A percentile compares a stretch with the other conserved stretches of the same genome.
These are phyloP conservation scores for Paracanthobrama guichenoti DNA, from an alignment of 2,113 vertebrate genomes.

Conservation along the genomic window DNA sequence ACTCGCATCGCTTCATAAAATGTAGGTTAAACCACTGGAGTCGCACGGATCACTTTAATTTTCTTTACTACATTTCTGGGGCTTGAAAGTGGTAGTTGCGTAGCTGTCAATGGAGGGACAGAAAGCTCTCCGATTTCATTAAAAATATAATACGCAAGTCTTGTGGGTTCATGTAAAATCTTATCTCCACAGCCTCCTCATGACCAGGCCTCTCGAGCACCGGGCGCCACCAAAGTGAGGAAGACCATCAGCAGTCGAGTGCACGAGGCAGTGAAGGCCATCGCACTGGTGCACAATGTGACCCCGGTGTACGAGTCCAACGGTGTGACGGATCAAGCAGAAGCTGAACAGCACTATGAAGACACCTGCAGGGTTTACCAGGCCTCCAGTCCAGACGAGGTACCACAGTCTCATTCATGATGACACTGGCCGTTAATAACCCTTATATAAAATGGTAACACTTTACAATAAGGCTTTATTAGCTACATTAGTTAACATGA, in stretches of 20 bases:
- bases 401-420: constrained; percentile 55
- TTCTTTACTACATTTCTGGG: no score
- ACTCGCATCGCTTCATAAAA: no score
- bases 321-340: constrained; percentile 92
- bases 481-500: no score
- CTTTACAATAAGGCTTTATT: no score
- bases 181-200: constrained; percentile 77
- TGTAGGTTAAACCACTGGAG: no score
- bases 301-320: constrained; percentile 94
- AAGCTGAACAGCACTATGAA: constrained; percentile 94
- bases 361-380: constrained; percentile 96
- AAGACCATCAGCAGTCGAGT: constrained; percentile 94
- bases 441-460: no score
- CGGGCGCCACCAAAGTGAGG: constrained; percentile 89
- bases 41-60: no score
- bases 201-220: constrained; percentile 85
- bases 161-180: neutral
- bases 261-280: constrained; percentile 94
- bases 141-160: no score
- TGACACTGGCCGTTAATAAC: neutral
- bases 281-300: constrained; percentile 95
- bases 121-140: no score
- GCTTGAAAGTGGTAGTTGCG: no score
- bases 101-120: no score
- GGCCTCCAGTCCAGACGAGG: constrained; percentile 97